These are phyloP conservation scores for Brachyalestes nurse DNA, from an alignment of 2,797 vertebrate genomes.

Conservation along the genomic window DNA sequence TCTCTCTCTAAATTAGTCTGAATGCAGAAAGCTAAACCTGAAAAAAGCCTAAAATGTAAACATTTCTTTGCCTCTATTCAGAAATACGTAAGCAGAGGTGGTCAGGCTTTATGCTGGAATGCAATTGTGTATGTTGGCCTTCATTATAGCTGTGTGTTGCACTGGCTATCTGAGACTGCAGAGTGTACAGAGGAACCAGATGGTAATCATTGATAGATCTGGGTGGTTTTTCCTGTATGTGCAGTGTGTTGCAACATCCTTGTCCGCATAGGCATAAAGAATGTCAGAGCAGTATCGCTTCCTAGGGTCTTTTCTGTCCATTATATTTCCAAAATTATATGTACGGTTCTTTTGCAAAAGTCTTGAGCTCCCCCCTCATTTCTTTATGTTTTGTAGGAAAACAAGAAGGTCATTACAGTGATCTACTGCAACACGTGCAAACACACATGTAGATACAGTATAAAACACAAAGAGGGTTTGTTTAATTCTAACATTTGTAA, in stretches of 20 bases:
- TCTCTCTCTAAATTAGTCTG: constrained; percentile 17
- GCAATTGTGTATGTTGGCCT: constrained; percentile 16
- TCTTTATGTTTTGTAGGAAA: no score
- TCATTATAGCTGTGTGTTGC: constrained; percentile 16
- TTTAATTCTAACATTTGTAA: no score
- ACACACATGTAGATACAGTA: no score
- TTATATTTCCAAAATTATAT: not conserved
- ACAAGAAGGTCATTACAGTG: no score
- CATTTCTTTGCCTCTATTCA: not conserved
- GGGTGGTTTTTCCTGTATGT: constrained; percentile 39
- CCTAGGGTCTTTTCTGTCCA: not conserved
- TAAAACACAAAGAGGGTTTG: no score
- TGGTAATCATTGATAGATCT: constrained; percentile 46
- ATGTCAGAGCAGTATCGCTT: not conserved
- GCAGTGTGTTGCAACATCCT: constrained; percentile 22
- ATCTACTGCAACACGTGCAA: no score
- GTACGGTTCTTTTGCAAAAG: no score
- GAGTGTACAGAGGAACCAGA: constrained; percentile 19
- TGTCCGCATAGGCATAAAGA: constrained; percentile 18
- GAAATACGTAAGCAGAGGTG: not conserved
- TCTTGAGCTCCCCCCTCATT: no score
- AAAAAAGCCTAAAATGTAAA: constrained; percentile 15
- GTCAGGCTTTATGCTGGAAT: constrained; percentile 1
- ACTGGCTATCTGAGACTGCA: not conserved
- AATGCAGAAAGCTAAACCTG: constrained; percentile 26